These are phyloP conservation scores for Littorina saxatilis DNA, from an alignment of 1,140 invertebrate species.

Conservation along the genomic window DNA sequence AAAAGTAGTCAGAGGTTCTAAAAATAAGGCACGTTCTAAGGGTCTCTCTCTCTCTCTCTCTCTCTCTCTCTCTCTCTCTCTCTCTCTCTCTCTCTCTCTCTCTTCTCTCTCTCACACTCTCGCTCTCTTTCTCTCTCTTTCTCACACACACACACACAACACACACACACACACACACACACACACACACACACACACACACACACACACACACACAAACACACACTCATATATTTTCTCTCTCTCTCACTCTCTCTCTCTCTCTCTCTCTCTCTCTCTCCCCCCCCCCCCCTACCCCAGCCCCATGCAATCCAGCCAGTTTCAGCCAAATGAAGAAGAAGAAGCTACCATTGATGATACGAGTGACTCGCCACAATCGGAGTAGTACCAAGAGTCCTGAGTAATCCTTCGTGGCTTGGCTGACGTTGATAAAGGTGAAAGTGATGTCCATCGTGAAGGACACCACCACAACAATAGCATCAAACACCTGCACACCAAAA, in stretches of 20 bases:
- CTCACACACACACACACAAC: not conserved
- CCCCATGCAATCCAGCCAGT: not conserved
- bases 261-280: not conserved
- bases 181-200: slow-evolving; percentile 13
- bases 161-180: not conserved
- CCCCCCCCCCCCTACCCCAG: too few relatives aligned
- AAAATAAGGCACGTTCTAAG: too few relatives aligned
- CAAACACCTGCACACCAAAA: slow-evolving; percentile 64
- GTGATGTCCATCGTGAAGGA: slow-evolving; percentile 71
- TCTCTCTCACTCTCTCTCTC: not conserved
- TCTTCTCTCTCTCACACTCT: too few relatives aligned
- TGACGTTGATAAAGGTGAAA: slow-evolving; percentile 58
- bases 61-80: too few relatives aligned
- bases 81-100: too few relatives aligned
- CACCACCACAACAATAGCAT: slow-evolving; percentile 70
- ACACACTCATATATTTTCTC: not conserved
- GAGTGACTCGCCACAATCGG: slow-evolving; percentile 69
- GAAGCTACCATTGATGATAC: slow-evolving; percentile 71
- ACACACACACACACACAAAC: not conserved
- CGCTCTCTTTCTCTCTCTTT: too few relatives aligned
- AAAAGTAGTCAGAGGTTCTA: too few relatives aligned
- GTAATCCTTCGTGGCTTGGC: slow-evolving; percentile 50
- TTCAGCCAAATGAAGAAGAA: not conserved
- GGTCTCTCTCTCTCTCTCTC: too few relatives aligned
- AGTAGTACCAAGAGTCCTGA: slow-evolving; percentile 69